These are phyloP conservation scores for Taenioides sp. DNA, from an alignment of 2,797 vertebrate genomes.

Conservation along the genomic window DNA sequence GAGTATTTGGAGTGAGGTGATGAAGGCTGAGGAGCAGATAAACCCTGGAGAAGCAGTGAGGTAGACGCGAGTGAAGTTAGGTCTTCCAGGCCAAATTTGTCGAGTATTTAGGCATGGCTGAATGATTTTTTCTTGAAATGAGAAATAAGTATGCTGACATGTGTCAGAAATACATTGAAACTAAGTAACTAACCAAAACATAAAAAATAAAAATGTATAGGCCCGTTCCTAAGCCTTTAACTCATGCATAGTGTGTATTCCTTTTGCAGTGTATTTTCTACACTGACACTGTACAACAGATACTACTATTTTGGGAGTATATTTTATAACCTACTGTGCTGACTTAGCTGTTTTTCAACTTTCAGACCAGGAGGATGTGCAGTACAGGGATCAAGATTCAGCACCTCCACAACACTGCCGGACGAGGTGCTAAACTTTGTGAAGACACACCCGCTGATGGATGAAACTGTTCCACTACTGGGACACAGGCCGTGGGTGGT, in stretches of 20 bases:
- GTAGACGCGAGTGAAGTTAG: too few relatives aligned
- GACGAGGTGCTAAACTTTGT: constrained; percentile 96
- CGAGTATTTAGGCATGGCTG: too few relatives aligned
- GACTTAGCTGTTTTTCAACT: constrained; percentile 15
- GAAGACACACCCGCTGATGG: constrained; percentile 96
- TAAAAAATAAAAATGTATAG: not conserved
- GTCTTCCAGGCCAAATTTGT: too few relatives aligned
- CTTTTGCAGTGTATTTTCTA: constrained; percentile 4
- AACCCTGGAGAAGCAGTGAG: too few relatives aligned
- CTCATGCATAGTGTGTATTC: not conserved
- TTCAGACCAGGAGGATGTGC: constrained; percentile 92
- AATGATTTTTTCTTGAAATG: too few relatives aligned
- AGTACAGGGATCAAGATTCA: constrained; percentile 87
- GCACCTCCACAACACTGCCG: constrained; percentile 89
- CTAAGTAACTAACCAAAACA: not conserved
- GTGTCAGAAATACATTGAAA: not conserved
- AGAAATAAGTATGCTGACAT: too few relatives aligned
- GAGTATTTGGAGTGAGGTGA: too few relatives aligned
- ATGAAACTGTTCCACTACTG: constrained; percentile 89
- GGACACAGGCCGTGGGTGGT: constrained; percentile 92
- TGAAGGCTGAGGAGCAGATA: too few relatives aligned
- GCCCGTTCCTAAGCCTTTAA: not conserved
- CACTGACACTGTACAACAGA: constrained; percentile 50
- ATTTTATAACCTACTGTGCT: constrained; percentile 18
- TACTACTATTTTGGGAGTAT: constrained; percentile 36